phyloP scores from a whole-genome alignment of 2,113 vertebrate species.

The Prietella phreatophila region DNA sequence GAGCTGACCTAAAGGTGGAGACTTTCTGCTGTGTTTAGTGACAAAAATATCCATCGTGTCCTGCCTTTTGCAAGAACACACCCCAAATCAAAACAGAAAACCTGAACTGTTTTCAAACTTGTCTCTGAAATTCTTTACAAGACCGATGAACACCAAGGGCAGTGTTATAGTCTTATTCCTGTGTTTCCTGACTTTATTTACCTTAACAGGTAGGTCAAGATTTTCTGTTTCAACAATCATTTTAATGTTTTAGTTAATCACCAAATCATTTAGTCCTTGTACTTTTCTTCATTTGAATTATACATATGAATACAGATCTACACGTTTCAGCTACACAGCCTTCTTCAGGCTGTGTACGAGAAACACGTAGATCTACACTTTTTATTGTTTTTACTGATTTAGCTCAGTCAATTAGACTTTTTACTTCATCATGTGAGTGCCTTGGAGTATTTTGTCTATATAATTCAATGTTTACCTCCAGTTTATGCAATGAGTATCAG shows the following conservation, averaged over 20 bases:
- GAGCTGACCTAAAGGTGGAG: background rate
- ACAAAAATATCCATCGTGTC: background rate
- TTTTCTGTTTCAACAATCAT: background rate
- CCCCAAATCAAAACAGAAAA: slow-evolving; percentile 36
- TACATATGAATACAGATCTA: too few species aligned
- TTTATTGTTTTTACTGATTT: too few species aligned
- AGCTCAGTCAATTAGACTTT: too few species aligned
- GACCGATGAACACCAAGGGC: slow-evolving; percentile 34
- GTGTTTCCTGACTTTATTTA: background rate
- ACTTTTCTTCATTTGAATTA: background rate
- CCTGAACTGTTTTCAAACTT: slow-evolving; percentile 5
- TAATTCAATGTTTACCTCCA: too few species aligned
- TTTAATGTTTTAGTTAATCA: background rate
- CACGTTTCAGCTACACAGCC: too few species aligned
- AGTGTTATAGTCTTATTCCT: background rate
- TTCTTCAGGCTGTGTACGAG: too few species aligned
- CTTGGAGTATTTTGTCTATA: too few species aligned
- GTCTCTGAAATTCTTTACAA: slow-evolving; percentile 18
- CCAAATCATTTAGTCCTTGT: background rate
- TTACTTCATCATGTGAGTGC: too few species aligned
- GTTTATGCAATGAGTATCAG: too few species aligned
- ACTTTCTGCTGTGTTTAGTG: background rate
- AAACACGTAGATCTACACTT: too few species aligned
- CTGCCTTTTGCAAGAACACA: background rate
- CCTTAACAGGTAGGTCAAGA: slow-evolving; percentile 10